Conservation (phyloP, 2,888 invertebrate species). For the Phania funesta region DNA sequence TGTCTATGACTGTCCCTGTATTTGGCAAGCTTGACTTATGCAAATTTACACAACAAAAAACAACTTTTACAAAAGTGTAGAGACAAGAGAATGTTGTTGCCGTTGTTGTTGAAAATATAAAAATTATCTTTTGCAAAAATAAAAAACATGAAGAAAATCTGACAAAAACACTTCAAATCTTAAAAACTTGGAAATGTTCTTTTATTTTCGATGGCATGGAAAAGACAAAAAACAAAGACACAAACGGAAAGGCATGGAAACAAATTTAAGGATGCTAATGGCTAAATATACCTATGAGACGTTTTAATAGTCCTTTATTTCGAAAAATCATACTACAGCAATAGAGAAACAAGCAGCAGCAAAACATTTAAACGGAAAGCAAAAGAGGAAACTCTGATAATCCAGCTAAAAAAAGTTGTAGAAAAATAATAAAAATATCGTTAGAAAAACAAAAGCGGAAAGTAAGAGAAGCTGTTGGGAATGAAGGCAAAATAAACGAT, state of each 20-base stretch:
- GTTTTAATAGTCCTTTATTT: constrained; percentile 61
- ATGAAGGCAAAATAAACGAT: constrained; percentile 25
- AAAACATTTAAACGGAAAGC: constrained; percentile 48
- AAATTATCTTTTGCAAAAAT: constrained; percentile 43
- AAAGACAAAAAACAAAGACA: constrained; percentile 3
- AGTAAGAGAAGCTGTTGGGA: constrained; percentile 21
- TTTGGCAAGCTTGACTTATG: constrained; percentile 63
- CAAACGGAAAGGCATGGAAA: constrained; percentile 34
- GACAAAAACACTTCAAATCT: constrained; percentile 65
- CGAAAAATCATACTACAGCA: constrained; percentile 34
- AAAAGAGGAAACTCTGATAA: constrained; percentile 59
- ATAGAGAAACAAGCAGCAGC: constrained; percentile 8
- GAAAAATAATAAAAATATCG: neutral
- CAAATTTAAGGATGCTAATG: constrained; percentile 53
- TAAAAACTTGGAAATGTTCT: constrained; percentile 56
- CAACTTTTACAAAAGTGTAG: constrained; percentile 26
- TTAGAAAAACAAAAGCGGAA: constrained; percentile 26
- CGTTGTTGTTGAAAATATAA: constrained; percentile 46
- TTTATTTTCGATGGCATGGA: constrained; percentile 33
- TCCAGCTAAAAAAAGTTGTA: constrained; percentile 41
- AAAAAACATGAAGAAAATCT: constrained; percentile 41
- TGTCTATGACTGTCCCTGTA: constrained; percentile 51
- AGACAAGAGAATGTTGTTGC: constrained; percentile 25
- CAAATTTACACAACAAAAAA: constrained; percentile 48
- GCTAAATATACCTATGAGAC: constrained; percentile 66